Evolutionary conservation across 2,797 vertebrate genomes (phyloP).

Genomic region (Petrocephalus sullivani): DNA sequence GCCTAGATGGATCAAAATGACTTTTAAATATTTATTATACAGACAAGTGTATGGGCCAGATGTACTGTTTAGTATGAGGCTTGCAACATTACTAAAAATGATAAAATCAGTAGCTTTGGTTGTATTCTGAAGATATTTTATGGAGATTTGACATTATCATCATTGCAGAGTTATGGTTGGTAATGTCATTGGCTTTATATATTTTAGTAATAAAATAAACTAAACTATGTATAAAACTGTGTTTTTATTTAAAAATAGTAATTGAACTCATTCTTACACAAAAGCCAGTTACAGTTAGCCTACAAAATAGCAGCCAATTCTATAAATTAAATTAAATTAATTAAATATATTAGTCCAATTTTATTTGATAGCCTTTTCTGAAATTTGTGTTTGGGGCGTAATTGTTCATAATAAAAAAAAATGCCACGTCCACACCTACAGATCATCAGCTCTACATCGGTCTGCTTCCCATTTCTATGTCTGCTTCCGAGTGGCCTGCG

Average conservation of each 20-base stretch:
- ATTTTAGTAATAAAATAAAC: background rate
- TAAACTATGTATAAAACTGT: background rate
- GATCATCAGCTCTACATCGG: background rate
- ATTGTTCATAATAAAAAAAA: constrained; percentile 41
- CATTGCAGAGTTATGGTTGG: background rate
- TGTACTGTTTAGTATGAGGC: background rate
- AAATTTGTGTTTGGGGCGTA: constrained; percentile 15
- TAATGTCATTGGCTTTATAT: background rate
- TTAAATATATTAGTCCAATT: background rate
- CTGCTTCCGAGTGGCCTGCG: background rate
- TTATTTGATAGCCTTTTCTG: constrained; percentile 11
- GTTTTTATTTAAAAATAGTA: background rate
- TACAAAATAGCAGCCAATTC: background rate
- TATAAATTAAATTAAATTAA: background rate
- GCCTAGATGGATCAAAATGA: background rate
- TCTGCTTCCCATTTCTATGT: background rate
- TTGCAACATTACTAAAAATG: background rate
- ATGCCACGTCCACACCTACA: constrained; percentile 50
- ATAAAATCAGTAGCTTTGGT: background rate
- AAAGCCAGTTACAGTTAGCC: background rate
- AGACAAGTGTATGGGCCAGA: background rate
- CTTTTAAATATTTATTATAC: background rate
- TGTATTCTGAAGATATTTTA: background rate
- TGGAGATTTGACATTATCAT: background rate
- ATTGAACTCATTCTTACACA: background rate